Base-by-base conservation (phyloP, 2,113 vertebrate genomes). In the Setophaga petechia region DNA sequence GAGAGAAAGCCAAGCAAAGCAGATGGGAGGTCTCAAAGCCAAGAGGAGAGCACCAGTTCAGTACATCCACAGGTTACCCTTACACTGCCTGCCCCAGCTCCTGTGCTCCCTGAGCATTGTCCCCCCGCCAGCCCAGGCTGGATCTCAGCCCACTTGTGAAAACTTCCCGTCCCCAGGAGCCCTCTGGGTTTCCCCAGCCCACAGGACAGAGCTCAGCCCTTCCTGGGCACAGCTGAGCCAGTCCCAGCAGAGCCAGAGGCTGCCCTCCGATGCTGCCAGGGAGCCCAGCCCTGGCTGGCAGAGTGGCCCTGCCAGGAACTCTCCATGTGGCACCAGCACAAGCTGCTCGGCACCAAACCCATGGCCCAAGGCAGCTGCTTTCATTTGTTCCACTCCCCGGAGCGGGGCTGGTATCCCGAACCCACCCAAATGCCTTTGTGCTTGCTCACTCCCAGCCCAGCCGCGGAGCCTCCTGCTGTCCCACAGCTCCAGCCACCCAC, bases 341-440 rank as follows among this genome's bases (percentile, higher is more conserved):
- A 3, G 2, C 62, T 58, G 41, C 35, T 39, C 73, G 22, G 37
- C 62, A 49, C 58, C 25, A 10, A 23, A 58, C 25, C 63, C 5
- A 39, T 1, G 37, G 44, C 58, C 68, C 85, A 21, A 25, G 46
- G 58, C 74, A 73, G 81, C 75, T 82, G 54, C 41, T 80, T 31
- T 46, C 55, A 22, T 71, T 52, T 51, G 24, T 39, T 89, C 18
- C 37, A 5, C 11, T 61, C 13, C 59, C 27, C 35, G 33, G n/a
- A 35, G 71, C 21, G 18, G 58, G 67, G 20, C 0, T 31, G 43
- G 5, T 62, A n/a, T 11, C 72, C 74, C 25, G 43, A 95, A 55
- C 69, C 62, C 85, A 75, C 89, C 91, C 92, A 28, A 12, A 93
- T 82, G 71, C 84, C 87, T 79, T 5, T 18, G 71, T 54, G 67